Evolutionary conservation across 1,140 invertebrate species (phyloP).

Genomic region (Galleria mellonella): DNA sequence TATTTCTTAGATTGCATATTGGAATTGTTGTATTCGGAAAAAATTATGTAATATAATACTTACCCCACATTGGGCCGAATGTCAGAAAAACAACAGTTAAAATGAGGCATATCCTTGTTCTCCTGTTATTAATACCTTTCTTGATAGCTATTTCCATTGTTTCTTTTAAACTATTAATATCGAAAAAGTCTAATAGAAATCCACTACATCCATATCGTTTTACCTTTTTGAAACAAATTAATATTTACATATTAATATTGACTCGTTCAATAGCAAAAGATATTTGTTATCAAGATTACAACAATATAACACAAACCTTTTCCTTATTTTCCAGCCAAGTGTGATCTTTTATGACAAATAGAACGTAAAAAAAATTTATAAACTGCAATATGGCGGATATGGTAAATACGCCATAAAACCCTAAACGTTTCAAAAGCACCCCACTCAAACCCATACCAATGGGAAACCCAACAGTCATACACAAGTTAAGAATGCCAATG

Average conservation of each 20-base stretch:
- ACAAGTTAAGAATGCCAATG: slow-evolving; percentile 88
- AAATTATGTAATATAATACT: no score
- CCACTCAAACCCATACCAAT: slow-evolving; percentile 67
- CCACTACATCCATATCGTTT: slow-evolving; percentile 32
- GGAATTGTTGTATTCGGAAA: no score
- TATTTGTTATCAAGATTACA: no score
- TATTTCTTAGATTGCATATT: no score
- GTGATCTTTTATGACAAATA: slow-evolving; percentile 56
- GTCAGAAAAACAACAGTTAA: slow-evolving; percentile 61
- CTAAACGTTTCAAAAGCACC: slow-evolving; percentile 48
- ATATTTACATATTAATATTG: no score
- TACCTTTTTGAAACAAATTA: no score
- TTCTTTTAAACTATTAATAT: slow-evolving; percentile 59
- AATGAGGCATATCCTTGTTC: slow-evolving; percentile 61
- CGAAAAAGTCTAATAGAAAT: slow-evolving; percentile 61
- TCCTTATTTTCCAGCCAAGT: slow-evolving; percentile 50
- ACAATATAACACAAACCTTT: slow-evolving; percentile 45
- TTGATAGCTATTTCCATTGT: slow-evolving; percentile 70
- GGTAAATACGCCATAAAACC: slow-evolving; percentile 65
- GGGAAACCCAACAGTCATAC: slow-evolving; percentile 78
- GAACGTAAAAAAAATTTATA: slow-evolving; percentile 58
- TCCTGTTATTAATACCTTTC: slow-evolving; percentile 59
- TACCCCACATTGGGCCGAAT: slow-evolving; percentile 69
- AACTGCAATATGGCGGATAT: slow-evolving; percentile 52
- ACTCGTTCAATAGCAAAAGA: no score